A percentile compares a stretch with the other conserved stretches of the same genome.
phyloP scores from a whole-genome alignment of 2,888 invertebrate genomes.

The Hydriomena furcata region DNA sequence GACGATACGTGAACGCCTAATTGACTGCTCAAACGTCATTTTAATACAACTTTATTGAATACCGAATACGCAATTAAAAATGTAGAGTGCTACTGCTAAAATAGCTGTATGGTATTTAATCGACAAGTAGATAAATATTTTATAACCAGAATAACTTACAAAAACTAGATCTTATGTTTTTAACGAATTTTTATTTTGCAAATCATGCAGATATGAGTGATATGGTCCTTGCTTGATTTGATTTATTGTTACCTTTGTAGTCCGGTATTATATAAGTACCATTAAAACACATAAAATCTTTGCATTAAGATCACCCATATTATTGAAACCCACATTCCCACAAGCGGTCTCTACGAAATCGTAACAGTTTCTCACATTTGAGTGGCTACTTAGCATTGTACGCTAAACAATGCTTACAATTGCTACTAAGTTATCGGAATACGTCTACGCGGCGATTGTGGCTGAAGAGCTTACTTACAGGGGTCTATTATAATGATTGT shows the following conservation, averaged over 20 bases:
- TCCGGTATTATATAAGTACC: too few species aligned
- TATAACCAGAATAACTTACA: too few species aligned
- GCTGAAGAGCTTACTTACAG: slow-evolving; percentile 39
- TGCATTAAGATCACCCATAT: slow-evolving; percentile 29
- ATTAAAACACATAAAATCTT: neutral
- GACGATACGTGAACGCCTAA: slow-evolving; percentile 78
- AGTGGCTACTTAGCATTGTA: slow-evolving; percentile 67
- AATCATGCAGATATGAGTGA: too few species aligned
- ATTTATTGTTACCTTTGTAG: too few species aligned
- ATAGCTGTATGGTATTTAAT: slow-evolving; percentile 41
- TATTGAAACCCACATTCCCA: slow-evolving; percentile 68
- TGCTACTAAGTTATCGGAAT: slow-evolving; percentile 57
- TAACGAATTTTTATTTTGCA: too few species aligned
- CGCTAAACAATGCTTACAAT: slow-evolving; percentile 66
- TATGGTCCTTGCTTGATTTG: too few species aligned
- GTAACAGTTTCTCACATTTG: slow-evolving; percentile 74
- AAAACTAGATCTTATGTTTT: too few species aligned
- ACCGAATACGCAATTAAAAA: slow-evolving; percentile 46
- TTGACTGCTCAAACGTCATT: slow-evolving; percentile 80
- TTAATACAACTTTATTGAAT: slow-evolving; percentile 76
- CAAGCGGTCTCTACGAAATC: slow-evolving; percentile 50
- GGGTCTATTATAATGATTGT: slow-evolving; percentile 44
- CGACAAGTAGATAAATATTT: slow-evolving; percentile 21
- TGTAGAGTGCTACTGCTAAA: slow-evolving; percentile 30
- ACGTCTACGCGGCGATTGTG: slow-evolving; percentile 54